These are phyloP conservation scores for Cyrtorhinus lividipennis DNA, from an alignment of 1,140 invertebrate genomes.

Conservation along the genomic window DNA sequence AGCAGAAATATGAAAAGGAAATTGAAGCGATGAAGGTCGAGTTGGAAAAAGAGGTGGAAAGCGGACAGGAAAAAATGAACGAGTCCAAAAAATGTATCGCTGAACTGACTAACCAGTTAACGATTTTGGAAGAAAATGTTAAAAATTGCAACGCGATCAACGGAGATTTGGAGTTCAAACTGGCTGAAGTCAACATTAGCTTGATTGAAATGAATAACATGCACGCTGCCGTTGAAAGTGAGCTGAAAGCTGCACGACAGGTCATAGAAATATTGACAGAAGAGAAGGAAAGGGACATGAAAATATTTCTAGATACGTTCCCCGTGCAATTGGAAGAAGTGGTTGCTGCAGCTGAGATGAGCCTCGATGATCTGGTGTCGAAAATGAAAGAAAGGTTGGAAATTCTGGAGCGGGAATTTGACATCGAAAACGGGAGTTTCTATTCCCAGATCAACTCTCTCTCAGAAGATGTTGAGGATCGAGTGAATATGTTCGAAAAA, in stretches of 20 bases:
- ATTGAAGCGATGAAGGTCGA: slow-evolving; percentile 15
- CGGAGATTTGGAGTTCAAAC: slow-evolving; percentile 12
- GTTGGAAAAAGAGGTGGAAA: slow-evolving; percentile 12
- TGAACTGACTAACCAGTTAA: slow-evolving; percentile 11
- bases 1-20: slow-evolving; percentile 15
- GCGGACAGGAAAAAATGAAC: slow-evolving; percentile 13
- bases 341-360: slow-evolving; percentile 5
- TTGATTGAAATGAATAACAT: slow-evolving; percentile 17
- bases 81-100: too few species aligned
- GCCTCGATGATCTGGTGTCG: background rate
- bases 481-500: slow-evolving; percentile 8
- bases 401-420: slow-evolving; percentile 10
- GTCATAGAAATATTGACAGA: slow-evolving; percentile 7
- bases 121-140: slow-evolving; percentile 19
- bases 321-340: slow-evolving; percentile 11
- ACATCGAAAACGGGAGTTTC: background rate
- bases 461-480: background rate
- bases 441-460: background rate
- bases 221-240: background rate
- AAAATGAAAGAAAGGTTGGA: slow-evolving; percentile 11
- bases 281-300: slow-evolving; percentile 15
- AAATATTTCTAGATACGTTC: background rate
- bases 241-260: slow-evolving; percentile 16
- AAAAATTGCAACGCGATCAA: slow-evolving; percentile 16
- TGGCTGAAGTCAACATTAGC: slow-evolving; percentile 4